Percentiles rank a stretch among this genome's conserved stretches.
Conservation (phyloP, 2,797 vertebrate genomes). For the Typhlichthys eigenmanni region DNA sequence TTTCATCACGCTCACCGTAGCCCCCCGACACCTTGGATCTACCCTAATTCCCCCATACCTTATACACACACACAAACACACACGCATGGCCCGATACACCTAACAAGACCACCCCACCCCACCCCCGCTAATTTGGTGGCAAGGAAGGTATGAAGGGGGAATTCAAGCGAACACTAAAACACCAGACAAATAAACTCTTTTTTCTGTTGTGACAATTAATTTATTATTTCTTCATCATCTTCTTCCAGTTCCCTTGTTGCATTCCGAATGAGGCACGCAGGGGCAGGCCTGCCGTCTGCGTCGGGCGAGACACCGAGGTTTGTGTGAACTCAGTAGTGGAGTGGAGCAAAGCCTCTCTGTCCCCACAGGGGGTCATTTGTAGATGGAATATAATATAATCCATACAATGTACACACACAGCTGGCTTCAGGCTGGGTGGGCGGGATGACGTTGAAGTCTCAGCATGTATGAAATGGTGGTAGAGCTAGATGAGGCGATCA, state of each 20-base stretch:
- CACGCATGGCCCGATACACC: conserved; percentile 12
- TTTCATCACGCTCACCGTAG: background rate
- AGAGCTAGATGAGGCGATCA: no score
- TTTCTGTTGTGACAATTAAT: conserved; percentile 75
- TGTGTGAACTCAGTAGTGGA: no score
- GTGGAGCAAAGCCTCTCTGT: no score
- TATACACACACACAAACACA: conserved; percentile 10
- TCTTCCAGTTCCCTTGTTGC: conserved; percentile 53
- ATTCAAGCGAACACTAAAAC: conserved; percentile 21
- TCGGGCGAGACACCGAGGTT: background rate
- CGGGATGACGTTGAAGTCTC: no score
- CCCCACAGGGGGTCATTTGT: no score
- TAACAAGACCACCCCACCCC: conserved; percentile 5
- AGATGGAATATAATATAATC: no score
- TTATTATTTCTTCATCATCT: conserved; percentile 50
- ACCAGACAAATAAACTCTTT: conserved; percentile 80
- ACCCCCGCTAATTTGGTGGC: background rate
- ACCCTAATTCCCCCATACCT: background rate
- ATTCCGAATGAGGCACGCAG: conserved; percentile 22
- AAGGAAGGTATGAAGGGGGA: background rate
- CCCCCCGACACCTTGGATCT: background rate
- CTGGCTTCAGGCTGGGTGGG: no score
- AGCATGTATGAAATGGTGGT: no score
- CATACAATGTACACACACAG: no score
- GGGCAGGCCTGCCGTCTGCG: background rate